Conservation (phyloP, 2,888 invertebrate species). For the Zelleria hepariella region DNA sequence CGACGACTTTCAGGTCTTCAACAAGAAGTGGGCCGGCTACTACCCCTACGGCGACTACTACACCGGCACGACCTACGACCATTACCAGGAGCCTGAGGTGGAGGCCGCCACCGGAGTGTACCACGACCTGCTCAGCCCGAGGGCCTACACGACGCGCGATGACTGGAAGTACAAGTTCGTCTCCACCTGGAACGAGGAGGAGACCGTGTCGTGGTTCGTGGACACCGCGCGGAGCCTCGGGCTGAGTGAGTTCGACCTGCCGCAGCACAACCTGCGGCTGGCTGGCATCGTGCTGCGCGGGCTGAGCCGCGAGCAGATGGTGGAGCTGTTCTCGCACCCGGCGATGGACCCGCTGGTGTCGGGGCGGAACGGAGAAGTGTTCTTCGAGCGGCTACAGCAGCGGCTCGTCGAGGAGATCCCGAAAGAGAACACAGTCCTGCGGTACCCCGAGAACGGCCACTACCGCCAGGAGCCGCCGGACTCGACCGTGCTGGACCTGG, state of each 20-base stretch:
- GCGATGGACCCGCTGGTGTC: slow-evolving; percentile 38
- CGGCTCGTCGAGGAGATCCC: slow-evolving; percentile 44
- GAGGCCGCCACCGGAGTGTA: slow-evolving; percentile 49
- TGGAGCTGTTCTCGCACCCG: slow-evolving; percentile 43
- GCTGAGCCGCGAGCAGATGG: slow-evolving; percentile 50
- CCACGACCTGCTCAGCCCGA: slow-evolving; percentile 50
- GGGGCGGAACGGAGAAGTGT: slow-evolving; percentile 40
- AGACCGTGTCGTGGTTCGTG: slow-evolving; percentile 70
- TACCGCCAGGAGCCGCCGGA: background rate
- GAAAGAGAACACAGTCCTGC: slow-evolving; percentile 20
- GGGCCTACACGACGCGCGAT: slow-evolving; percentile 42
- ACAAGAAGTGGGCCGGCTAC: slow-evolving; percentile 43
- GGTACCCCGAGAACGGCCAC: background rate
- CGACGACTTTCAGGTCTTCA: slow-evolving; percentile 57
- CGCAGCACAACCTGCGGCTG: slow-evolving; percentile 55
- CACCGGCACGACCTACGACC: slow-evolving; percentile 44
- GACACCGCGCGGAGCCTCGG: slow-evolving; percentile 47
- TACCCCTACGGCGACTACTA: slow-evolving; percentile 55
- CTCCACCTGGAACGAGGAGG: slow-evolving; percentile 68
- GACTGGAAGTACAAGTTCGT: slow-evolving; percentile 70
- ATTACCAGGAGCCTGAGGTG: slow-evolving; percentile 49
- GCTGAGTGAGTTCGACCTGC: slow-evolving; percentile 51
- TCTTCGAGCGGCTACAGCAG: slow-evolving; percentile 50
- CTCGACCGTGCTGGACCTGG: background rate
- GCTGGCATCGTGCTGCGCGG: slow-evolving; percentile 44